Evolutionary conservation across 2,797 vertebrate genomes (phyloP).

Genomic region (Schizopygopsis malacanthus): DNA sequence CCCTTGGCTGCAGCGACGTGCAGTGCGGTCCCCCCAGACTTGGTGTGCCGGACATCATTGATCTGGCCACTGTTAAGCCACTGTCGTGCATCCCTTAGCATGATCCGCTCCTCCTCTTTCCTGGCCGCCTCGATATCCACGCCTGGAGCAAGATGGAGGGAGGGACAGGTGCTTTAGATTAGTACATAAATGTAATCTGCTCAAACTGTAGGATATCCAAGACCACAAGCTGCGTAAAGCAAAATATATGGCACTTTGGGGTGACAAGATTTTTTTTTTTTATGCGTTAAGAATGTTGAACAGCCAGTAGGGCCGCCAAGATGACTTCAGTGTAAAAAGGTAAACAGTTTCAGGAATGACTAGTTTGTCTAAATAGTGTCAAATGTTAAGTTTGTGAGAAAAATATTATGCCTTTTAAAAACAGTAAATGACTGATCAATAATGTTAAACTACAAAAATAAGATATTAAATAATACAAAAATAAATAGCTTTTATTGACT

Average conservation of each 20-base stretch:
- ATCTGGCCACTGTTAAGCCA: constrained; percentile 98
- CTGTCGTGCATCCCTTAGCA: constrained; percentile 95
- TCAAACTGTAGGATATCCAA: background rate
- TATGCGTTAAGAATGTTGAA: background rate
- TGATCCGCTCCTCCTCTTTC: constrained; percentile 97
- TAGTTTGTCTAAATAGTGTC: background rate
- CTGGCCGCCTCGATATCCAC: constrained; percentile 97
- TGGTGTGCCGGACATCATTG: constrained; percentile 89
- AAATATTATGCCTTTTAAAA: background rate
- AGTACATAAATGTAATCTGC: background rate
- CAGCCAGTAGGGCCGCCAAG: background rate
- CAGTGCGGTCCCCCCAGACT: constrained; percentile 96
- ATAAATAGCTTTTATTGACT: background rate
- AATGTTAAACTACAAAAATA: background rate
- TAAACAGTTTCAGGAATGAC: background rate
- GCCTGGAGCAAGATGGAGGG: constrained; percentile 73
- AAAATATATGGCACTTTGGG: background rate
- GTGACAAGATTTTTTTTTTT: background rate
- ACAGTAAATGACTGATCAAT: background rate
- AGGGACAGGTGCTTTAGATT: constrained; percentile 21
- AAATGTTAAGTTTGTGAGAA: background rate
- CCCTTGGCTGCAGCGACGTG: constrained; percentile 98
- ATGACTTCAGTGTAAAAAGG: background rate
- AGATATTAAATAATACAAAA: background rate
- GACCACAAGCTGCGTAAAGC: background rate